Evolutionary conservation across 2,888 invertebrate species (phyloP).

Genomic region (Homarus gammarus): DNA sequence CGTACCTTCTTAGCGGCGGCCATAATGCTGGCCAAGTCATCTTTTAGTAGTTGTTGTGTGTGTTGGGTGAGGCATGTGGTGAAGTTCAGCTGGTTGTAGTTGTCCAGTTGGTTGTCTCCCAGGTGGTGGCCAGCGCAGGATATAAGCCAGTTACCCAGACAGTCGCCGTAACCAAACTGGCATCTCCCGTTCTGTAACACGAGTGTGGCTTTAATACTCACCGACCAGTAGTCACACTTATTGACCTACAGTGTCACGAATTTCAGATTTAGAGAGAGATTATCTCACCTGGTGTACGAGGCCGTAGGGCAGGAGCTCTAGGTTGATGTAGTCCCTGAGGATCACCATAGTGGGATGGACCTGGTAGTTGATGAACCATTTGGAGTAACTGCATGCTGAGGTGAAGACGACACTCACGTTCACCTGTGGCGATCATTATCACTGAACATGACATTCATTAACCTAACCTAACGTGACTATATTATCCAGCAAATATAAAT

Average conservation of each 20-base stretch:
- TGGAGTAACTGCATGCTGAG: conserved; percentile 9
- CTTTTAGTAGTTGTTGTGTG: neutral
- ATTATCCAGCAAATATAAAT: too few relatives aligned
- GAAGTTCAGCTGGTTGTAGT: conserved; percentile 36
- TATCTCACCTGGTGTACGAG: neutral
- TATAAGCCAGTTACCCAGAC: conserved; percentile 45
- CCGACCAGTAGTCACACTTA: neutral
- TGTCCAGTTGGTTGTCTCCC: neutral
- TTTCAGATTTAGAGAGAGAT: neutral
- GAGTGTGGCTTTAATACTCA: neutral
- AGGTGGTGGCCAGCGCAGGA: conserved; percentile 24
- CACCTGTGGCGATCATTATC: too few relatives aligned
- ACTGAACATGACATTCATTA: neutral
- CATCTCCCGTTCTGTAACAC: neutral
- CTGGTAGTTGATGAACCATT: conserved; percentile 26
- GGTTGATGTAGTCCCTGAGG: conserved; percentile 8
- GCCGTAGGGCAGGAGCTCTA: conserved; percentile 50
- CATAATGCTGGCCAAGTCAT: conserved; percentile 24
- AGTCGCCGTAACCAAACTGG: conserved; percentile 44
- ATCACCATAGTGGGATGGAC: neutral
- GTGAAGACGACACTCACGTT: conserved; percentile 40
- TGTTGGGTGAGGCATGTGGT: conserved; percentile 41
- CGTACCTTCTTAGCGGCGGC: conserved; percentile 13
- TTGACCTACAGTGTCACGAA: neutral
- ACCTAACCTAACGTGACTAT: too few relatives aligned